Evolutionary conservation across 1,140 invertebrate genomes (phyloP), one percentile per base, ranked within the genome.

Genomic region (Caenorhabditis inopinata): DNA sequence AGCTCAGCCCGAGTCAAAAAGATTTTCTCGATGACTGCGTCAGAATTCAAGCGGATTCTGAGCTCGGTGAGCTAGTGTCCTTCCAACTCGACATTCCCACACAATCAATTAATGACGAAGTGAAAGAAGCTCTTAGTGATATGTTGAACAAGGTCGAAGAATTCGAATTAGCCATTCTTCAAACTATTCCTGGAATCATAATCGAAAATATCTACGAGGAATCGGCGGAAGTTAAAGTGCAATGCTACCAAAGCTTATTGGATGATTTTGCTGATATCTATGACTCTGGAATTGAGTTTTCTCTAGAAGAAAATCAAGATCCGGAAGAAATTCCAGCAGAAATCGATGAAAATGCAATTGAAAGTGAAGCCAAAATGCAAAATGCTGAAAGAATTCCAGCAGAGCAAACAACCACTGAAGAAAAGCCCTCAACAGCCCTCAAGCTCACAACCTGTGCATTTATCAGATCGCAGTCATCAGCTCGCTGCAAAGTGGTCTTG

Each of bases 1-100:
- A 68, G 38, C 58, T 68, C n/a, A 68, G 58, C 23, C 58, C 58
- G n/a, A 68, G 58, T 68, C 58, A 68, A 68, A 68, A 68, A 18
- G 58, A 68, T 21, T 68, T 68, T 42, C 32, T 68, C 4, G 58
- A 42, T 68, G 58, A 68, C 27, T 68, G 16, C 38, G 7, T 38
- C 9, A 32, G 21, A 38, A 35, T 38, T 68, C 58, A 21, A 38
- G 21, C 23, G 4, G 29, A 38, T 29, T 68, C 25, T 3, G 32
- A 42, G 9, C 1, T 42, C 7, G 58, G 38, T 0, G 58, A 58
- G n/a, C 27, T 32, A 2, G n/a, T 18, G 12, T 29, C 35, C 11
- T 16, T 68, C n/a, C 6, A 7, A 7, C 38, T 38, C 4, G n/a
- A 68, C 3, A 5, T 18, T 32, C 11, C 29, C 9, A 29, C 5